Evolutionary conservation across 2,113 vertebrate genomes (phyloP).

Genomic region (Passer domesticus): DNA sequence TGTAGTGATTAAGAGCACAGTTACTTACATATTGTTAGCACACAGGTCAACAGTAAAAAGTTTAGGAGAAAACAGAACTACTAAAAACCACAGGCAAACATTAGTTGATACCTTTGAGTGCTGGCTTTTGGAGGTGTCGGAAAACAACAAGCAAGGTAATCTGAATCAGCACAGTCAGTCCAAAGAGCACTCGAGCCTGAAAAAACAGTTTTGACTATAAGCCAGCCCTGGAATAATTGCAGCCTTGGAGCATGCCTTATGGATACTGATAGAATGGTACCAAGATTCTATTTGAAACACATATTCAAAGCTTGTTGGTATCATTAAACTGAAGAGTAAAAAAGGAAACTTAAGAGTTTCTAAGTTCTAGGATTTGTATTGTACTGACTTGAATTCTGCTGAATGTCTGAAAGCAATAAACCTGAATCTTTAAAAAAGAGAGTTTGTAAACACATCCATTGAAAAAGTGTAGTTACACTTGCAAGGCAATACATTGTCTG

Average conservation of each 20-base stretch:
- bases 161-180: conserved; percentile 78
- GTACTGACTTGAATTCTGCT: background rate
- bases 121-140: conserved; percentile 76
- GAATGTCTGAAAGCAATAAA: background rate
- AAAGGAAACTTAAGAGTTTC: background rate
- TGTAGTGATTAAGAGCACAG: background rate
- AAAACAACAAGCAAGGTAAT: conserved; percentile 81
- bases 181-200: conserved; percentile 81
- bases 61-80: background rate
- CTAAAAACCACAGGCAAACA: background rate
- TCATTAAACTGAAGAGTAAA: background rate
- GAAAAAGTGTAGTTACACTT: background rate
- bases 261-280: background rate
- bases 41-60: background rate
- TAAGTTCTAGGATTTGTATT: background rate
- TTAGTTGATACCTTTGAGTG: conserved; percentile 79
- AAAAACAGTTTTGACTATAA: conserved; percentile 14
- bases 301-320: background rate
- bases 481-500: background rate
- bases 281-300: background rate
- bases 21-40: background rate
- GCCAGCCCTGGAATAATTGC: background rate
- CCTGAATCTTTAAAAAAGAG: background rate
- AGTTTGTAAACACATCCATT: background rate
- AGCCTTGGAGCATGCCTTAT: background rate